A percentile compares a stretch with the other conserved stretches of the same genome.
phyloP scores from a whole-genome alignment of 2,888 invertebrate genomes.

The Caenorhabditis sulstoni region DNA sequence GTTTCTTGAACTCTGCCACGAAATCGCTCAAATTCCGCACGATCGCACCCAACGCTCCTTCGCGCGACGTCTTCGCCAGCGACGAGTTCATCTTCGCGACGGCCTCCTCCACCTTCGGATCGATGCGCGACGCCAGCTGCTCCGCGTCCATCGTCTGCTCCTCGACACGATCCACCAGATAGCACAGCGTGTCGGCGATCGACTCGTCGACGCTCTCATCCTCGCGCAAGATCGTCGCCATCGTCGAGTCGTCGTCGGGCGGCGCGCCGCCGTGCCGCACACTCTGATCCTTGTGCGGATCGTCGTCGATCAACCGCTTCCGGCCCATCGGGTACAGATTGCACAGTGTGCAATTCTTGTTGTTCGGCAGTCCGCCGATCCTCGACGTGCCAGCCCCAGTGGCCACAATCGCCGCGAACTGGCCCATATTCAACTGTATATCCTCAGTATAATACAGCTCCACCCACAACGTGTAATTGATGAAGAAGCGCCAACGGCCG shows the following conservation, averaged over 20 bases:
- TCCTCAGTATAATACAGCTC: constrained; percentile 79
- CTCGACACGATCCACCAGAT: constrained; percentile 39
- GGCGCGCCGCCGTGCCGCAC: no score
- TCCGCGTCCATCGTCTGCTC: constrained; percentile 14
- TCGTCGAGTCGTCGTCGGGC: constrained; percentile 13
- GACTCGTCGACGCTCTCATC: not conserved
- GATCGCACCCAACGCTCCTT: constrained; percentile 1
- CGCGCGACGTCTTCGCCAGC: constrained; percentile 6
- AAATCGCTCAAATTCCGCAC: constrained; percentile 48
- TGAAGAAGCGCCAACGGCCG: constrained; percentile 57
- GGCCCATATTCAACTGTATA: constrained; percentile 70
- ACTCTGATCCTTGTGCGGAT: no score
- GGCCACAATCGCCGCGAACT: constrained; percentile 66
- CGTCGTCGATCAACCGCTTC: not conserved
- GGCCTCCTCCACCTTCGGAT: constrained; percentile 19
- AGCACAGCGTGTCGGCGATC: constrained; percentile 18
- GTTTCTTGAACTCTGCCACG: constrained; percentile 29
- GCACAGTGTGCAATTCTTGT: constrained; percentile 76
- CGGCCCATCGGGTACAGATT: constrained; percentile 74
- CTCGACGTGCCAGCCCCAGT: constrained; percentile 72
- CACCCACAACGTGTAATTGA: constrained; percentile 76
- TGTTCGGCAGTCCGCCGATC: constrained; percentile 77
- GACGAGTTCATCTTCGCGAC: constrained; percentile 46
- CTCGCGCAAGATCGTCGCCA: constrained; percentile 19
- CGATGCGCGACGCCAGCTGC: constrained; percentile 31